phyloP scores from a whole-genome alignment of 2,888 invertebrate species.

The Ormyrus pomaceus region DNA sequence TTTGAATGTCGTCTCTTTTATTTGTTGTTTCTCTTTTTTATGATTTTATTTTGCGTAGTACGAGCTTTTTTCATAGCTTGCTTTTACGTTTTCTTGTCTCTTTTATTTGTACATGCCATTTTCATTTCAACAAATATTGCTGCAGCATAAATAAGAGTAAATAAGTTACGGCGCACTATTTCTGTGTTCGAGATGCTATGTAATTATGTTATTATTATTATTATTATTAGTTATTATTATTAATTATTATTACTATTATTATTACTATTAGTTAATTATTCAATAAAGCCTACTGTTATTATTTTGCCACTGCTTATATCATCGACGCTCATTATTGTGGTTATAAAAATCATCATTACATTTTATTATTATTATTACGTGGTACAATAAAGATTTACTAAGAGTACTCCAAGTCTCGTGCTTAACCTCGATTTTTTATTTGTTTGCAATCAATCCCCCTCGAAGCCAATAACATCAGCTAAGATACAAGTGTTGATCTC shows the following conservation, averaged over 20 bases:
- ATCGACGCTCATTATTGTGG: slow-evolving; percentile 65
- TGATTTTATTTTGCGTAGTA: background rate
- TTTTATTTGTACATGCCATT: slow-evolving; percentile 41
- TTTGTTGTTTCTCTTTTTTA: slow-evolving; percentile 29
- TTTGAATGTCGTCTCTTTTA: slow-evolving; percentile 34
- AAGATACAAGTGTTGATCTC: background rate
- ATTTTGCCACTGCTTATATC: slow-evolving; percentile 69
- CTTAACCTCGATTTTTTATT: slow-evolving; percentile 55
- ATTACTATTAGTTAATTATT: slow-evolving; percentile 68
- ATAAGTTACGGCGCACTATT: slow-evolving; percentile 61
- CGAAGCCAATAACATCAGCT: slow-evolving; percentile 23
- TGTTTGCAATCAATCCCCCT: slow-evolving; percentile 42
- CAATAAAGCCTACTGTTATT: slow-evolving; percentile 62
- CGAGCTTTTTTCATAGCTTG: background rate
- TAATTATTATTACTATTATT: slow-evolving; percentile 67
- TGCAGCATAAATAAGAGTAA: slow-evolving; percentile 24
- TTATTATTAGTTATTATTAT: slow-evolving; percentile 62
- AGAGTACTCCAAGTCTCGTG: slow-evolving; percentile 62
- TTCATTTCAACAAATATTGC: slow-evolving; percentile 49
- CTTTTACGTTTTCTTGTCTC: slow-evolving; percentile 7
- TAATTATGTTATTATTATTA: slow-evolving; percentile 64
- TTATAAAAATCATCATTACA: slow-evolving; percentile 57
- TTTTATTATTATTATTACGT: slow-evolving; percentile 73
- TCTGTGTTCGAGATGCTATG: slow-evolving; percentile 69
- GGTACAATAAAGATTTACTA: slow-evolving; percentile 75